These are phyloP conservation scores for Valencia hispanica DNA, from an alignment of 2,797 vertebrate species.

Conservation along the genomic window DNA sequence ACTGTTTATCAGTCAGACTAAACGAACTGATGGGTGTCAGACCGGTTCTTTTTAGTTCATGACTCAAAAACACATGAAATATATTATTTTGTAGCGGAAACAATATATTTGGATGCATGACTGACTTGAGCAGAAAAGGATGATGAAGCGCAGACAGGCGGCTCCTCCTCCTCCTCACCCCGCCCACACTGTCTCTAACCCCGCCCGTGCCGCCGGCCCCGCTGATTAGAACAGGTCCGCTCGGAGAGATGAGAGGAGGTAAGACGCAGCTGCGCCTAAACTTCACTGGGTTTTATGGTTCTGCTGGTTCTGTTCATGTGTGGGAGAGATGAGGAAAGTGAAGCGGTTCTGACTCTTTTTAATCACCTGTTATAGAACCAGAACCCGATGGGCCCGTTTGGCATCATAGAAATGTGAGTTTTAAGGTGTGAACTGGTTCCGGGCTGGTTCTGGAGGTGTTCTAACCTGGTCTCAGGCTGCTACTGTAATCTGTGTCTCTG, in stretches of 20 bases:
- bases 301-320: not conserved
- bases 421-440: not conserved
- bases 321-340: not conserved
- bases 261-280: not conserved
- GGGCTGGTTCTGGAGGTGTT: not conserved
- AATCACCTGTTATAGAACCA: not conserved
- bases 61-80: not conserved
- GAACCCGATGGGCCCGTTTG: not conserved
- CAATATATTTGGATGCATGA: not conserved
- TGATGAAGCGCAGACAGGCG: not conserved
- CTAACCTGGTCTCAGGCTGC: not conserved
- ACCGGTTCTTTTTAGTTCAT: too few species aligned
- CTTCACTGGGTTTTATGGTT: not conserved
- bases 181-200: not conserved
- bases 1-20: not conserved
- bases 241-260: constrained; percentile 3
- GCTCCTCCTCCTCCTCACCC: not conserved
- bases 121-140: not conserved
- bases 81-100: not conserved
- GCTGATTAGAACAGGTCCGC: too few species aligned
- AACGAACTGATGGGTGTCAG: not conserved
- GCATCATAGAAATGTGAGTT: not conserved
- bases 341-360: not conserved
- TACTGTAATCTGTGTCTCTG: not conserved
- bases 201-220: too few species aligned